These are phyloP conservation scores for Mystacornis crossleyi DNA, from an alignment of 2,113 vertebrate species.

Conservation along the genomic window DNA sequence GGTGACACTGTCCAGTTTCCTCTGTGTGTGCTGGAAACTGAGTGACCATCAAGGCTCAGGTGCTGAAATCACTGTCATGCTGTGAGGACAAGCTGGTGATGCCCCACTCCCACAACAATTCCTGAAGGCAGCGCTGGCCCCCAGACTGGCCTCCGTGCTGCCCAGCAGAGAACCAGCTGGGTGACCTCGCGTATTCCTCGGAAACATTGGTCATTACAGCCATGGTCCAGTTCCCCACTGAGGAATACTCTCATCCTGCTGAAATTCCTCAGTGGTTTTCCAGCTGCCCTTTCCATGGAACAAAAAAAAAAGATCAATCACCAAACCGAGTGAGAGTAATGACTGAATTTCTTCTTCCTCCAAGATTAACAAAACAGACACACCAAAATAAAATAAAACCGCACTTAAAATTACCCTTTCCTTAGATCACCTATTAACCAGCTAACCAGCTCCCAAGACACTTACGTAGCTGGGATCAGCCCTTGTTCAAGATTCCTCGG, in stretches of 20 bases:
- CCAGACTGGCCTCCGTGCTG: neutral
- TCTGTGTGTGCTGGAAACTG: neutral
- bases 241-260: neutral
- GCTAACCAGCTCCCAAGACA: neutral
- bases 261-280: neutral
- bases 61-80: neutral
- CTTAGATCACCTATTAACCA: neutral
- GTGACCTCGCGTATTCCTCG: neutral
- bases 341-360: neutral
- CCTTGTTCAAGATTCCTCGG: neutral
- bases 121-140: neutral
- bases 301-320: neutral
- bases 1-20: neutral
- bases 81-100: neutral
- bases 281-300: neutral
- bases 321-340: neutral
- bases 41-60: neutral
- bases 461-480: neutral
- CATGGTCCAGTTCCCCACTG: neutral
- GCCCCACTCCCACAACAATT: neutral
- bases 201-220: neutral
- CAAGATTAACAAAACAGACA: slow-evolving; percentile 7
- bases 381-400: neutral
- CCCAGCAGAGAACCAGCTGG: neutral
- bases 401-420: neutral